Conservation (phyloP, 2,113 vertebrate species). For the human (Homo sapiens) region DNA sequence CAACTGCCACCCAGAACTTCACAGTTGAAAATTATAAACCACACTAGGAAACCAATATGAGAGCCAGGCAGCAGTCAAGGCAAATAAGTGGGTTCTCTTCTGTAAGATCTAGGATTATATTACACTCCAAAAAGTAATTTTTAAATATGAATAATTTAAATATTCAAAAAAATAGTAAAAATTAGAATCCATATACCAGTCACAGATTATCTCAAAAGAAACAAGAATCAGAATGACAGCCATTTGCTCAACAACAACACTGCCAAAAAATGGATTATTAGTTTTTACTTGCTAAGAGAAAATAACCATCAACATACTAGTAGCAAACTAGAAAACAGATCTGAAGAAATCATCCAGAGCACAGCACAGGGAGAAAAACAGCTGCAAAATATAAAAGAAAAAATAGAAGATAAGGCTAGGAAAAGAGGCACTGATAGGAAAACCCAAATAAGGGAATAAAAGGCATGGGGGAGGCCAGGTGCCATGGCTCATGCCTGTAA, state of each 20-base stretch:
- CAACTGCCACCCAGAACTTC: not conserved
- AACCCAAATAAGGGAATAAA: not conserved
- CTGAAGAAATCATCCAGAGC: not conserved
- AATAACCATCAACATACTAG: not conserved
- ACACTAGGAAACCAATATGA: not conserved
- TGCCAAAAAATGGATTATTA: not conserved
- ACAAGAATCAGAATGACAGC: not conserved
- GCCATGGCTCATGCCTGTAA: no score
- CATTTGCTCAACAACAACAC: not conserved
- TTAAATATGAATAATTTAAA: not conserved
- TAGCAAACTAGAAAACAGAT: not conserved
- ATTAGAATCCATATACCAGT: not conserved
- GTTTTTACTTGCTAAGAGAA: not conserved
- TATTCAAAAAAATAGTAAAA: not conserved
- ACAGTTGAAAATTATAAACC: not conserved
- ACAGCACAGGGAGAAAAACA: not conserved
- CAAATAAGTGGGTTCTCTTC: not conserved
- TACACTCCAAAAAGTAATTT: not conserved
- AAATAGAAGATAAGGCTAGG: not conserved
- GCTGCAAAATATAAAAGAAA: not conserved
- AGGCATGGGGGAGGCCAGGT: not conserved
- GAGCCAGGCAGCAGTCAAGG: not conserved
- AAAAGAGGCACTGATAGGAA: not conserved
- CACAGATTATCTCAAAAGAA: not conserved
- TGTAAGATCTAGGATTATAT: not conserved